Base-by-base conservation (phyloP, 2,797 vertebrate species). In the Gephyroberyx darwinii region DNA sequence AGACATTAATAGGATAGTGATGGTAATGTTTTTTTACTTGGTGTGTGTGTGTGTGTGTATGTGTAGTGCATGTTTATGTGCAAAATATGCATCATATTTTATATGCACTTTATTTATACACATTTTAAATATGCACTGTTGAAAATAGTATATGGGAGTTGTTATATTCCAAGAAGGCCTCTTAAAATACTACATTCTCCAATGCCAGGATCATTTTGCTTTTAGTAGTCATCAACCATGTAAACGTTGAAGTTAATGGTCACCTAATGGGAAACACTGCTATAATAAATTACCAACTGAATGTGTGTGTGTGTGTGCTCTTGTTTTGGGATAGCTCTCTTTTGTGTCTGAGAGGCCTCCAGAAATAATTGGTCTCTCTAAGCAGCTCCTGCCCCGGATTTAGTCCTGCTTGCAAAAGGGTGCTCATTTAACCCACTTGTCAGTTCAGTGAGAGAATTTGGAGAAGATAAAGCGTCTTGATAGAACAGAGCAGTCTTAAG, bases 391-490 rank as follows among this genome's bases (percentile, higher is more conserved):
- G 65, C 53, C 30, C 39, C 5, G 0, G 39, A 62, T 59, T 37
- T 57, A 37, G 8, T 8, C 22, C 31, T 19, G 17, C 33, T n/a
- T 57, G 33, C 16, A 30, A 37, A 13, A 37, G 26, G 31, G 1
- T 12, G 9, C 33, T 35, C 55, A 7, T 16, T 33, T 37, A 55
- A 63, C 71, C 52, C 37, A 20, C 43, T 50, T 64, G 54, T 22
- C 5, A 48, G 71, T 53, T 63, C 10, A 48, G 5, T 59, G 45
- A 74, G 62, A 73, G 59, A 57, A 43, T 69, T 35, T 55, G 33
- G 6, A 52, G 39, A 30, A 48, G 54, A 48, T 2, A n/a, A 73
- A 30, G 60, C 7, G 43, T 26, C 51, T 13, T 22, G 8, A 62
- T 7, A 37, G 41, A 7, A 19, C n/a, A 48, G 12, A 65, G 45